A percentile compares a stretch with the other conserved stretches of the same genome.
phyloP scores from a whole-genome alignment of 2,113 vertebrate species.

The Oreochromis spilurus region DNA sequence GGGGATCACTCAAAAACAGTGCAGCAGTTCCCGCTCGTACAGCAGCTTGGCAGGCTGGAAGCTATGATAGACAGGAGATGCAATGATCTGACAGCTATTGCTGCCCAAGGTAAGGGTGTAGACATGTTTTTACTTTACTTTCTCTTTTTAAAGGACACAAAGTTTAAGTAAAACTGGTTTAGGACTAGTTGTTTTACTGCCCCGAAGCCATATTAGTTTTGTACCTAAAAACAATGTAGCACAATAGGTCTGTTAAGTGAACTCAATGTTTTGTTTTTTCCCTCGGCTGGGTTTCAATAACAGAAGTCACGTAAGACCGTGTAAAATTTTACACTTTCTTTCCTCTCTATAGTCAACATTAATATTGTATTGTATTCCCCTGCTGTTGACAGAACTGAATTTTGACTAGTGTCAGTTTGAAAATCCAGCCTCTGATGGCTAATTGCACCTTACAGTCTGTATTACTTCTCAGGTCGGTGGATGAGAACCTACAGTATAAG shows the following conservation, averaged over 20 bases:
- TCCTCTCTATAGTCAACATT: neutral
- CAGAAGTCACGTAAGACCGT: neutral
- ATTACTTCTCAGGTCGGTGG: neutral
- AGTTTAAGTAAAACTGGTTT: neutral
- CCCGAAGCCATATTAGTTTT: neutral
- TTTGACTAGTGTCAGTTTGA: neutral
- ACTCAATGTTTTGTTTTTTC: neutral
- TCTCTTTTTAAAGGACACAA: neutral
- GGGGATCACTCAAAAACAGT: neutral
- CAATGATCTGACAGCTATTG: neutral
- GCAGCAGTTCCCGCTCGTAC: neutral
- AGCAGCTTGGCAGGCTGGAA: neutral
- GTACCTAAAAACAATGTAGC: neutral
- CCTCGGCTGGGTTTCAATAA: neutral
- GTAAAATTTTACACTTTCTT: neutral
- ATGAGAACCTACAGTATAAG: neutral
- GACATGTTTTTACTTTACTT: neutral
- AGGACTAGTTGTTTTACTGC: neutral
- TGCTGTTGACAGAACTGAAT: neutral
- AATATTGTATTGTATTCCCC: neutral
- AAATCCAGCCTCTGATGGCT: neutral
- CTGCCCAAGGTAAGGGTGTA: neutral
- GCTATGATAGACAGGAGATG: neutral
- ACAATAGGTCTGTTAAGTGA: neutral
- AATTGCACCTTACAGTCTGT: neutral